A percentile compares a stretch with the other conserved stretches of the same genome.
phyloP scores from a whole-genome alignment of 2,888 invertebrate species.

The Andrena flavipes region DNA sequence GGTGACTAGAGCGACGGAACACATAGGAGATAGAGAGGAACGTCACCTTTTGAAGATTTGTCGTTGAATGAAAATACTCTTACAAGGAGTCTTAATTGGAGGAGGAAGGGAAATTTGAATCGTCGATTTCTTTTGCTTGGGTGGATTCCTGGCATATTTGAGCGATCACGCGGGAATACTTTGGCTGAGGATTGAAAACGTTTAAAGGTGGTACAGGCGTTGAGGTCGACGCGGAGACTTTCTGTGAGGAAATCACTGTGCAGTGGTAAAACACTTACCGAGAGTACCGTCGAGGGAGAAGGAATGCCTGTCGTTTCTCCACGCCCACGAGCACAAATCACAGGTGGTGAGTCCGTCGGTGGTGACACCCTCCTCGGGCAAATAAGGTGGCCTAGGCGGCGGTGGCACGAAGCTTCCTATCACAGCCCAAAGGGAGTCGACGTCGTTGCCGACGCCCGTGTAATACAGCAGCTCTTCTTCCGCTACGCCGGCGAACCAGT shows the following conservation, averaged over 20 bases:
- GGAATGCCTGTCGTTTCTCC: slow-evolving; percentile 87
- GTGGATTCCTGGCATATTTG: neutral
- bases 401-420: slow-evolving; percentile 88
- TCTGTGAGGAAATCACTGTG: slow-evolving; percentile 59
- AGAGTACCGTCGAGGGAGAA: slow-evolving; percentile 87
- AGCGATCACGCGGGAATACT: neutral
- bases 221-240: slow-evolving; percentile 1
- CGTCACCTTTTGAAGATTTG: neutral
- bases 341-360: slow-evolving; percentile 90
- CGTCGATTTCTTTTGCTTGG: neutral
- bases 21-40: neutral
- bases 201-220: neutral
- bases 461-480: slow-evolving; percentile 83
- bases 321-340: slow-evolving; percentile 91
- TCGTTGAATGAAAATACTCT: slow-evolving; percentile 20
- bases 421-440: slow-evolving; percentile 83
- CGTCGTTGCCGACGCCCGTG: slow-evolving; percentile 80
- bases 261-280: slow-evolving; percentile 84
- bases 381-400: slow-evolving; percentile 89
- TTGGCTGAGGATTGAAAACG: neutral
- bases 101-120: neutral
- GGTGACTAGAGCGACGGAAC: slow-evolving; percentile 52
- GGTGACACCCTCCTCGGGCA: slow-evolving; percentile 87
- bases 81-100: slow-evolving; percentile 32
- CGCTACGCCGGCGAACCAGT: slow-evolving; percentile 83